phyloP scores from a whole-genome alignment of 2,797 vertebrate genomes.

The Phrynocephalus guinanensis region DNA sequence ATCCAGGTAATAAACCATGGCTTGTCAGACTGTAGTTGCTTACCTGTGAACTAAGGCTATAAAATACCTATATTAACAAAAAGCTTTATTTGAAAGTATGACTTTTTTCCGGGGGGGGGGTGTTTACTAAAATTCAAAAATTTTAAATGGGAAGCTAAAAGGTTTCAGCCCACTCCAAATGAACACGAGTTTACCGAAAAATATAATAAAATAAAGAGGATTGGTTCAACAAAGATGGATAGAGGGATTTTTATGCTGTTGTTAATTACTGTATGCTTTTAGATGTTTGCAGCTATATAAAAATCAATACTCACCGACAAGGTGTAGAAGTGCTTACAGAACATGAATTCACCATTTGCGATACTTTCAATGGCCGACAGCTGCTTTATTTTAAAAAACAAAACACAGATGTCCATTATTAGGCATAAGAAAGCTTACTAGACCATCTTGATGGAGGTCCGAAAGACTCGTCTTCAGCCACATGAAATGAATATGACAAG shows the following conservation, averaged over 20 bases:
- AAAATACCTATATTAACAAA: not conserved
- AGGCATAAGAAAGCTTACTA: not conserved
- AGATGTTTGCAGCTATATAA: not conserved
- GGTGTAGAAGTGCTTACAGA: slow-evolving; percentile 78
- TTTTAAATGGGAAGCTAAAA: not conserved
- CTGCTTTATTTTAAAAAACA: slow-evolving; percentile 75
- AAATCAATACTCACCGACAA: slow-evolving; percentile 77
- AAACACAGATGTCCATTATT: slow-evolving; percentile 59
- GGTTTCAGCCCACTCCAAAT: not conserved
- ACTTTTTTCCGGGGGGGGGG: not conserved
- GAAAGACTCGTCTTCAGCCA: slow-evolving; percentile 52
- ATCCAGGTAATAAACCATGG: not conserved
- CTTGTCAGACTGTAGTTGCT: not conserved
- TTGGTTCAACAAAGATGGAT: not conserved
- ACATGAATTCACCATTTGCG: slow-evolving; percentile 89
- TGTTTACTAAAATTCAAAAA: not conserved
- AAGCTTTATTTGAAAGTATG: not conserved
- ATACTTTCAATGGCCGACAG: slow-evolving; percentile 91
- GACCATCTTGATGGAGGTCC: slow-evolving; percentile 23
- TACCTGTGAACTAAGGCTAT: not conserved
- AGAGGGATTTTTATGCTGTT: not conserved
- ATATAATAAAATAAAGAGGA: not conserved
- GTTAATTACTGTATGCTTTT: not conserved
- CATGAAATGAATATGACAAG: slow-evolving; percentile 36
- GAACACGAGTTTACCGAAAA: not conserved